Base-by-base conservation (phyloP, 1,140 invertebrate genomes). In the Tetranychus cinnabarinus region DNA sequence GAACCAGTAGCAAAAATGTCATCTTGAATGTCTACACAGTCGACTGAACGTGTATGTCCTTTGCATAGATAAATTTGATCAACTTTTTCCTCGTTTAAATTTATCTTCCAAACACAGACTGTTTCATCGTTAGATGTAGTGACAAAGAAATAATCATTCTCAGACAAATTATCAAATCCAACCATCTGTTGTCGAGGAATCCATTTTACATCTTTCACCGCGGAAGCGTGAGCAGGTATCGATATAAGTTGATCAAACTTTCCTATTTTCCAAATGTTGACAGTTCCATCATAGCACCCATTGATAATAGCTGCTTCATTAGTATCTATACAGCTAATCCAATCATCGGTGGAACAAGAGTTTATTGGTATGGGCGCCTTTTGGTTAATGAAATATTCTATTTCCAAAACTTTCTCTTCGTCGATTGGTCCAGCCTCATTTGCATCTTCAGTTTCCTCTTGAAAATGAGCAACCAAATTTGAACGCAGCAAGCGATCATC, bases 221-320 rank as follows among this genome's bases (percentile, higher is more conserved):
- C 84, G 42, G 80, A 83, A 39, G 79, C 79, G 71, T 97, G 92
- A 2, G 86, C 88, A 55, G 85, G 82, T 66, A 91, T 84, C 3
- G 82, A 84, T 42, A 87, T 73, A 63, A 83, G 78, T 68, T 88
- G 83, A 67, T 85, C 82, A 15, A 89, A 88, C 45, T 37, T 55
- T 75, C 85, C 83, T 6, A 75, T 76, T 15, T 80, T 84, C 88
- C 88, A 96, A 60, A 97, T 77, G 66, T 89, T 84, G 23, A 96
- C 69, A 47, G 86, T 87, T 70, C 88, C 85, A 71, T 97, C 92
- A 76, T 96, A 97, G 73, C 87, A 87, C n/a, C 91, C 91, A 60
- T 85, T 85, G 10, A 96, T 69, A 63, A 95, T 87, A 82, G 85
- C 91, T 74, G 83, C 81, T 35, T 80, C 78, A 62, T 74, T 73